Conservation (phyloP, 2,888 invertebrate species). For the Pyrocoelia pectoralis region DNA sequence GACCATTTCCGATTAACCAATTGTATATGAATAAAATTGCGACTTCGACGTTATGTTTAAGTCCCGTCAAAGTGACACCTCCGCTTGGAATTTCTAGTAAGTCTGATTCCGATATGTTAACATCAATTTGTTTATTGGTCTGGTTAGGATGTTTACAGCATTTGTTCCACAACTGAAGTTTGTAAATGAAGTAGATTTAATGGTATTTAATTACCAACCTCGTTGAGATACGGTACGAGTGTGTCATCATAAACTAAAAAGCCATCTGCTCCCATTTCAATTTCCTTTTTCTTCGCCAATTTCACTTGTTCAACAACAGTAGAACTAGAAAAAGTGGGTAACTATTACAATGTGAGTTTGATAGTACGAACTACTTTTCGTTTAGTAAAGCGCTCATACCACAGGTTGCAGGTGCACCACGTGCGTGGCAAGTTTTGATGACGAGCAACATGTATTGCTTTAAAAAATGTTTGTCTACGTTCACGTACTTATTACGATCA, state of each 20-base stretch:
- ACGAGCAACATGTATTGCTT: conserved; percentile 69
- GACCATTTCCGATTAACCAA: conserved; percentile 73
- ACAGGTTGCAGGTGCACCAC: conserved; percentile 71
- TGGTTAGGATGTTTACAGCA: conserved; percentile 62
- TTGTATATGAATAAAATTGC: conserved; percentile 72
- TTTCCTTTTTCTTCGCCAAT: conserved; percentile 65
- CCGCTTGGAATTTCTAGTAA: conserved; percentile 68
- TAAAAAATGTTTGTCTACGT: conserved; percentile 71
- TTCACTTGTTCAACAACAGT: conserved; percentile 60
- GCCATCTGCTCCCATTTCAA: conserved; percentile 70
- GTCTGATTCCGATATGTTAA: conserved; percentile 60
- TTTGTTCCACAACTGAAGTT: conserved; percentile 30
- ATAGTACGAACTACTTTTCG: neutral
- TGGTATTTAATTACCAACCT: conserved; percentile 53
- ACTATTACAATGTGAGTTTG: neutral
- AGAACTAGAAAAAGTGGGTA: conserved; percentile 53
- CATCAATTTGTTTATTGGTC: conserved; percentile 54
- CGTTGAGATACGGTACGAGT: conserved; percentile 66
- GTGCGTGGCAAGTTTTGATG: conserved; percentile 66
- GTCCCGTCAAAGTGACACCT: conserved; percentile 68
- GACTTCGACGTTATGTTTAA: conserved; percentile 71
- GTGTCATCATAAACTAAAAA: conserved; percentile 75
- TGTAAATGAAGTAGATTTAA: neutral
- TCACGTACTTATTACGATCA: conserved; percentile 73
- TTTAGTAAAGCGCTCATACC: conserved; percentile 70